phyloP scores from a whole-genome alignment of 2,797 vertebrate species.

The Leptatherina wallacei region DNA sequence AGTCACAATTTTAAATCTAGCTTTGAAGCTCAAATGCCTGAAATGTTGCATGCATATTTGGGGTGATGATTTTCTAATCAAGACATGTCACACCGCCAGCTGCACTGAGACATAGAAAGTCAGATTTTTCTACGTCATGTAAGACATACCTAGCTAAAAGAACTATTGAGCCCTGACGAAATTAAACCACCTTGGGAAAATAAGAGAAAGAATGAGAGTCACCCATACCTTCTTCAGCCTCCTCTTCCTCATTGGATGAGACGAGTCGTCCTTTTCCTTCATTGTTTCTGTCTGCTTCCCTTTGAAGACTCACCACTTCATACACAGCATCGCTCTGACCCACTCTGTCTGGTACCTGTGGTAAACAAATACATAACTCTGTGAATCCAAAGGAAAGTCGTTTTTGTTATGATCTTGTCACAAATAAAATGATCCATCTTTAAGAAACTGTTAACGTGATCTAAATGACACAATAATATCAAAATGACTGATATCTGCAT shows the following conservation, averaged over 20 bases:
- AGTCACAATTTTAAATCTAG: constrained; percentile 33
- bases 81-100: background rate
- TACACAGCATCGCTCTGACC: constrained; percentile 90
- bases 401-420: background rate
- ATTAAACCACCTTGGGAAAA: background rate
- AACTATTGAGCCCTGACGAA: background rate
- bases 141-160: background rate
- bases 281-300: constrained; percentile 87
- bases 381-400: background rate
- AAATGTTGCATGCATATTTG: background rate
- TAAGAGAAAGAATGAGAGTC: background rate
- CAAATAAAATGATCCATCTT: background rate
- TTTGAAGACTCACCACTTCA: constrained; percentile 94
- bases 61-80: background rate
- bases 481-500: background rate
- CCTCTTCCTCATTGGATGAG: constrained; percentile 92
- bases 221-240: constrained; percentile 89
- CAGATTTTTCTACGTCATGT: background rate
- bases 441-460: background rate
- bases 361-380: constrained; percentile 33
- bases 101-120: background rate
- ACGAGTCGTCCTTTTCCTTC: constrained; percentile 79
- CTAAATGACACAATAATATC: background rate
- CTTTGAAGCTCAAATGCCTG: background rate
- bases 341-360: constrained; percentile 86